Conservation (phyloP, 1,140 invertebrate species). For the Drosophila repletoides region DNA sequence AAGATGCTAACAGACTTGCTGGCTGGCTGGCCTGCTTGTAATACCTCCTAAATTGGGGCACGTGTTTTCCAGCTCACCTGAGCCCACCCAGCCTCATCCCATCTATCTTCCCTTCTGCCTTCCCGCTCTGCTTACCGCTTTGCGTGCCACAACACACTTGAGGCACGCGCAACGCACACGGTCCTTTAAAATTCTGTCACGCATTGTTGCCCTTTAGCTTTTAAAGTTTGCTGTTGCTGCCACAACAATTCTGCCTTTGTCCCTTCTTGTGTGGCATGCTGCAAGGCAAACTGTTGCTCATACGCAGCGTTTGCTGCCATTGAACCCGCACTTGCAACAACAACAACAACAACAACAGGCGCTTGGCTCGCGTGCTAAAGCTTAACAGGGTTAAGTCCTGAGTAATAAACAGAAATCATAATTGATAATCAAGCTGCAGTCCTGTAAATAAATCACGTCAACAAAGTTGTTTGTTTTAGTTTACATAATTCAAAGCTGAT, state of each 20-base stretch:
- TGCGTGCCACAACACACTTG: constrained; percentile 13
- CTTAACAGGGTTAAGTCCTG: too few relatives aligned
- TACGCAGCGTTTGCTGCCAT: constrained; percentile 26
- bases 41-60: constrained; percentile 55
- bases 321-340: constrained; percentile 22
- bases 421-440: neutral
- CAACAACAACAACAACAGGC: neutral
- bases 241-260: neutral
- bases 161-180: constrained; percentile 29
- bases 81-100: neutral
- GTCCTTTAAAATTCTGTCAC: constrained; percentile 26
- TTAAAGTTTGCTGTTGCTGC: constrained; percentile 19
- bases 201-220: constrained; percentile 27
- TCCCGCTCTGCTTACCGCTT: neutral
- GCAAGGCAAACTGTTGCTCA: constrained; percentile 24
- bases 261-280: neutral
- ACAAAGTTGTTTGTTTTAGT: neutral
- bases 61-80: constrained; percentile 37
- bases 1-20: constrained; percentile 11
- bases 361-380: constrained; percentile 8
- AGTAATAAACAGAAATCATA: neutral
- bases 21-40: constrained; percentile 29
- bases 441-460: too few relatives aligned
- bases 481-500: neutral
- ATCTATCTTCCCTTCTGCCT: neutral